phyloP scores from a whole-genome alignment of 1,140 invertebrate genomes.

The Ephestia elutella region DNA sequence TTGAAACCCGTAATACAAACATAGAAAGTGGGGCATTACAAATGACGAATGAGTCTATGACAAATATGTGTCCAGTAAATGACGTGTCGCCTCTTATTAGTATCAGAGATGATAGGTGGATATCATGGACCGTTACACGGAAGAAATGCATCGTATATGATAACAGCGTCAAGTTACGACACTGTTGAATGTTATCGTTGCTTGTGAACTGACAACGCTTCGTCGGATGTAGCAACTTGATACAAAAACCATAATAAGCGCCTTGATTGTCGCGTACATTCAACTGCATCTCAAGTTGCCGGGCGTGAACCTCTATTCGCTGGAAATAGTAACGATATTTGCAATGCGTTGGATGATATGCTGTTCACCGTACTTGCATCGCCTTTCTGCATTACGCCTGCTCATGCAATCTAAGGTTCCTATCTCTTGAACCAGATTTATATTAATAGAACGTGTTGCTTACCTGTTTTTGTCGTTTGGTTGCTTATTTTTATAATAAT shows the following conservation, averaged over 20 bases:
- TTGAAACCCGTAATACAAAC: conserved; percentile 1
- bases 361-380: background rate
- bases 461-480: no score
- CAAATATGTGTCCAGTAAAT: background rate
- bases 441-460: no score
- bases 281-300: no score
- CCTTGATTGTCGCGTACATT: background rate
- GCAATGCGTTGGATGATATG: background rate
- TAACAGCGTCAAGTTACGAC: conserved; percentile 11
- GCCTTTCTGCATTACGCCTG: background rate
- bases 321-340: no score
- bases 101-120: no score
- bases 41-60: conserved; percentile 5
- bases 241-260: background rate
- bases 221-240: conserved; percentile 8
- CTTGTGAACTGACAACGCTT: conserved; percentile 1
- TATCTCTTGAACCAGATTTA: background rate
- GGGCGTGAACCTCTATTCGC: no score
- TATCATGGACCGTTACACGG: conserved; percentile 7
- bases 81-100: no score
- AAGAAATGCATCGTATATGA: conserved; percentile 14
- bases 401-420: background rate
- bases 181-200: background rate
- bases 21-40: background rate
- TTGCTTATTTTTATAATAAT: no score